Evolutionary conservation across 1,140 invertebrate genomes (phyloP), one percentile per base, ranked within the genome.

Genomic region (Procambarus clarkii): DNA sequence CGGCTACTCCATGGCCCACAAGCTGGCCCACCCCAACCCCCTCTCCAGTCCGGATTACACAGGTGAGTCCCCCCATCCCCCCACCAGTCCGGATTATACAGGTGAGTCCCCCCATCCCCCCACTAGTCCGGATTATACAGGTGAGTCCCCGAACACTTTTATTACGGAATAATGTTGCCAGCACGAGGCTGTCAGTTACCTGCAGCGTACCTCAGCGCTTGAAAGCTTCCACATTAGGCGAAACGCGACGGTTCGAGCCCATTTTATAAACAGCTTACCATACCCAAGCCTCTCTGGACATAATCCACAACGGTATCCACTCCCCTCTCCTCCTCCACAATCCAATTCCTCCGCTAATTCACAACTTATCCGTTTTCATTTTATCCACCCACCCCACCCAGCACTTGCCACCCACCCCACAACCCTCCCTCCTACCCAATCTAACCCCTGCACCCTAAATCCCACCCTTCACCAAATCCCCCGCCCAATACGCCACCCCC

Each of bases 41-140:
- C 84, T 91, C 84, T 91, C 86, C 83, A 94, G 93, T 54, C 93
- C 94, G 5, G 94, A 94, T 46, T 94, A 94, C 89, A 93, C 93
- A 74, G 94, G 93, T 93, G 64, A 86, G 90, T 82, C n/a, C 5
- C 5, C n/a, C 45, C 13, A 4, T 0, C 21, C 8, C 9, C 15
- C 69, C 82, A 45, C 44, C 58, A 44, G 21, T 7, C 46, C 15
- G 5, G 54, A 54, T 13, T 83, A 45, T 24, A 83, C 50, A 83
- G 81, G 58, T 58, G 34, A 45, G 34, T 24, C 24, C 13, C 4
- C 60, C 15, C 21, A 64, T 34, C 69, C 9, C 60, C 3, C 8
- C 69, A 3, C 69, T 5, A 34, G 69, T 34, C 60, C 60, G 9
- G 60, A 69, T 21, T 74, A 74, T 34, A 34, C 69, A 74, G 69